These are phyloP conservation scores for Halichoerus grypus DNA, from an alignment of 2,113 vertebrate genomes.

Conservation along the genomic window DNA sequence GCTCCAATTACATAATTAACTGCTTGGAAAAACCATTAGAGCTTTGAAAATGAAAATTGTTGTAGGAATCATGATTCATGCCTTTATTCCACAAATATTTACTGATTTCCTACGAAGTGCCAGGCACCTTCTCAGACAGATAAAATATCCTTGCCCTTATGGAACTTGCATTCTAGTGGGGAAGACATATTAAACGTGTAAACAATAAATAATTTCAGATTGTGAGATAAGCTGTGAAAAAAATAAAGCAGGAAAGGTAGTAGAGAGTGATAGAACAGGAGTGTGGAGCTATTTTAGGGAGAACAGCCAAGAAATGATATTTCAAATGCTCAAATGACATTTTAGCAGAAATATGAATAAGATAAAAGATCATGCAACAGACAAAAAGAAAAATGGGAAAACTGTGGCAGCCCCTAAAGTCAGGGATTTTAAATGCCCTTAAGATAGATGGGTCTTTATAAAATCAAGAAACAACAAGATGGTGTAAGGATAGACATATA, in stretches of 20 bases:
- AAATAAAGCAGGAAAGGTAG: background rate
- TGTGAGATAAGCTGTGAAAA: background rate
- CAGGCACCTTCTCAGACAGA: background rate
- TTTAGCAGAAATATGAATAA: constrained; percentile 17
- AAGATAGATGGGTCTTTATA: background rate
- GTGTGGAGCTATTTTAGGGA: background rate
- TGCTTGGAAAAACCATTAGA: background rate
- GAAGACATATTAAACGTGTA: background rate
- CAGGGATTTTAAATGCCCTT: background rate
- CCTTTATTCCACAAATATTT: background rate
- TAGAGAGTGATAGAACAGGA: background rate
- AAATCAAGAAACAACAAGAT: background rate
- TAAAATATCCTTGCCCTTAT: background rate
- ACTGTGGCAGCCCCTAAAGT: background rate
- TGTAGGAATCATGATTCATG: background rate
- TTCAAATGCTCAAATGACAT: background rate
- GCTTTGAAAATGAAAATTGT: background rate
- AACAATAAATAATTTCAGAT: background rate
- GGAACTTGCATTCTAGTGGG: background rate
- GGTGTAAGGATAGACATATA: background rate
- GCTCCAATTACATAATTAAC: background rate
- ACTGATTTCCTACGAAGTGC: background rate
- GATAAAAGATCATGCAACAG: background rate
- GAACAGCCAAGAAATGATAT: background rate
- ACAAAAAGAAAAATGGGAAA: background rate